phyloP scores from a whole-genome alignment of 2,888 invertebrate genomes.

The Drosophila peninsularis region DNA sequence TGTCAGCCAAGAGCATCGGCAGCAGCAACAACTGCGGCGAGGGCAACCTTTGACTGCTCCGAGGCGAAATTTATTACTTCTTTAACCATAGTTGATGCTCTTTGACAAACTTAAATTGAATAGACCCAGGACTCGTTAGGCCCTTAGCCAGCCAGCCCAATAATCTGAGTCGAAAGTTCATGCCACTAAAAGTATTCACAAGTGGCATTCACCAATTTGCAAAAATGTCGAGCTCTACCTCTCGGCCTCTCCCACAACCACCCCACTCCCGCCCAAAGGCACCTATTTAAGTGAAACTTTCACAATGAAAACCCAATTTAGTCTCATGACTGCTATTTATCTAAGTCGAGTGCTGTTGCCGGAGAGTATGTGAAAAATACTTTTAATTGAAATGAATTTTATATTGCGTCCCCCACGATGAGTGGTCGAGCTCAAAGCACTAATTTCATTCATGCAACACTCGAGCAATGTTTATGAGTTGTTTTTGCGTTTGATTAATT shows the following conservation, averaged over 20 bases:
- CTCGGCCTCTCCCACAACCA: not conserved
- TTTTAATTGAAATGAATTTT: not conserved
- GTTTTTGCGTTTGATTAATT: not conserved
- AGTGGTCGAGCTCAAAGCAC: not conserved
- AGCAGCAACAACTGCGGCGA: slow-evolving; percentile 2
- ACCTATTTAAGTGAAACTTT: not conserved
- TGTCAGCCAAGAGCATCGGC: slow-evolving; percentile 8
- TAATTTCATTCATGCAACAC: not conserved
- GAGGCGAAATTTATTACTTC: slow-evolving; percentile 54
- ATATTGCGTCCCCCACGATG: not conserved
- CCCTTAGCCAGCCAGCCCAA: slow-evolving; percentile 19
- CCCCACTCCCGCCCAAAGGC: not conserved
- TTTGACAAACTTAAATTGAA: slow-evolving; percentile 61
- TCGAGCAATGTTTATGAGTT: not conserved
- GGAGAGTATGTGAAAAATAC: not conserved
- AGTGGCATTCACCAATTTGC: slow-evolving; percentile 29
- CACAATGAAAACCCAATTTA: slow-evolving; percentile 1
- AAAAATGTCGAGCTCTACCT: slow-evolving; percentile 2
- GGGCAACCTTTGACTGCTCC: slow-evolving; percentile 33
- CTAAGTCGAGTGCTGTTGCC: not conserved
- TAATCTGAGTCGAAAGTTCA: slow-evolving; percentile 27
- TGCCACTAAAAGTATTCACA: slow-evolving; percentile 28
- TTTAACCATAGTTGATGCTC: slow-evolving; percentile 49
- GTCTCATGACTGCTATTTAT: not conserved
- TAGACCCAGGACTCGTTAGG: slow-evolving; percentile 28